Conservation (phyloP, 2,888 invertebrate species). For the Orthonevra nobilis region DNA sequence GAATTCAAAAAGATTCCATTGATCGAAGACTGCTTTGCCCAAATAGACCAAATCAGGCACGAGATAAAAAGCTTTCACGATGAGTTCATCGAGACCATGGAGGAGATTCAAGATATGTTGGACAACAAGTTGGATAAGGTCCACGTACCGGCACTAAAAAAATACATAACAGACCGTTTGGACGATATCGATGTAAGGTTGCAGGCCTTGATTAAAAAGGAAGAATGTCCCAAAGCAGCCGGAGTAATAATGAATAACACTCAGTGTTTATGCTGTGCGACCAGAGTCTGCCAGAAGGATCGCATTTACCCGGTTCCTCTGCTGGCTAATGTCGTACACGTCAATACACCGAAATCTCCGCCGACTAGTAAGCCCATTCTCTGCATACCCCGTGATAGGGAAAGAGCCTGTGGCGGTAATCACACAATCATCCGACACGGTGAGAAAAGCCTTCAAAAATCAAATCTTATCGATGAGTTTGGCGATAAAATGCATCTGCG, state of each 20-base stretch:
- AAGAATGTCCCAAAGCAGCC: slow-evolving; percentile 75
- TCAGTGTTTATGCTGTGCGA: slow-evolving; percentile 75
- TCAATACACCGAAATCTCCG: slow-evolving; percentile 57
- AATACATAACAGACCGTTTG: slow-evolving; percentile 74
- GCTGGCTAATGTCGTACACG: slow-evolving; percentile 70
- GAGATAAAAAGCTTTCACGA: slow-evolving; percentile 71
- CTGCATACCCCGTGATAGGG: neutral
- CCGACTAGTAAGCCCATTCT: neutral
- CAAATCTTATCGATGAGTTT: slow-evolving; percentile 74
- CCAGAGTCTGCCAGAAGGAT: slow-evolving; percentile 72
- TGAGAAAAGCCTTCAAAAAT: slow-evolving; percentile 73
- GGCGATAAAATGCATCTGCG: slow-evolving; percentile 45
- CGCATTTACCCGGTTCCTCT: slow-evolving; percentile 26
- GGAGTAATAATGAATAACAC: slow-evolving; percentile 74
- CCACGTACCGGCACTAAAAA: slow-evolving; percentile 77
- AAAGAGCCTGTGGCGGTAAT: slow-evolving; percentile 70
- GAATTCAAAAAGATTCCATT: slow-evolving; percentile 74
- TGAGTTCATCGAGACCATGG: slow-evolving; percentile 76
- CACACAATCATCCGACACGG: slow-evolving; percentile 69
- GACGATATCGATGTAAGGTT: slow-evolving; percentile 72
- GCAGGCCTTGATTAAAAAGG: slow-evolving; percentile 69
- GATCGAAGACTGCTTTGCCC: slow-evolving; percentile 74
- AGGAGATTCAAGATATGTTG: slow-evolving; percentile 79
- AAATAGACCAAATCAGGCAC: slow-evolving; percentile 73
- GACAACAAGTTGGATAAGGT: slow-evolving; percentile 78